Evolutionary conservation across 2,113 vertebrate genomes (phyloP).

Genomic region (Urocitellus parryii): DNA sequence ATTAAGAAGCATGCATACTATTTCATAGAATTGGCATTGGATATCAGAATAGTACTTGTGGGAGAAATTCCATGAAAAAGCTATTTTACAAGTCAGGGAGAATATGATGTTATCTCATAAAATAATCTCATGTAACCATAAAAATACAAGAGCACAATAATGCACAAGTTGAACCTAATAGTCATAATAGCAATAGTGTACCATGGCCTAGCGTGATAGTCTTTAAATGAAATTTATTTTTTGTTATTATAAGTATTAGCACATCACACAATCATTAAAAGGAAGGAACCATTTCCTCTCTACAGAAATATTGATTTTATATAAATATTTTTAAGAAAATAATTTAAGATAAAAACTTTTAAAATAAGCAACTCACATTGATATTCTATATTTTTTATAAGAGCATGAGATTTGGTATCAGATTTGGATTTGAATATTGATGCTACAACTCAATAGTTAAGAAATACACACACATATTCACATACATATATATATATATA

Average conservation of each 20-base stretch:
- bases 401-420: slow-evolving; percentile 28
- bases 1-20: background rate
- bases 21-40: background rate
- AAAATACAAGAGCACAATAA: background rate
- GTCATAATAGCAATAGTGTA: background rate
- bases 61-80: background rate
- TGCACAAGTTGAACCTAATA: background rate
- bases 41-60: background rate
- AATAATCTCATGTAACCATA: background rate
- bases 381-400: slow-evolving; percentile 5
- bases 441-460: background rate
- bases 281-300: background rate
- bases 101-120: background rate
- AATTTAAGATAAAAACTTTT: slow-evolving; percentile 15
- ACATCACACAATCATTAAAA: background rate
- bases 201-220: background rate
- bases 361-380: background rate
- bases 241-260: background rate
- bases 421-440: slow-evolving; percentile 27
- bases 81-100: background rate
- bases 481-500: no score
- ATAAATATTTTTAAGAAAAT: slow-evolving; percentile 44
- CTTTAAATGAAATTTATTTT: background rate
- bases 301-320: slow-evolving; percentile 43
- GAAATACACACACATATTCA: background rate